phyloP scores from a whole-genome alignment of 1,140 invertebrate genomes.

The Trialeurodes vaporariorum region DNA sequence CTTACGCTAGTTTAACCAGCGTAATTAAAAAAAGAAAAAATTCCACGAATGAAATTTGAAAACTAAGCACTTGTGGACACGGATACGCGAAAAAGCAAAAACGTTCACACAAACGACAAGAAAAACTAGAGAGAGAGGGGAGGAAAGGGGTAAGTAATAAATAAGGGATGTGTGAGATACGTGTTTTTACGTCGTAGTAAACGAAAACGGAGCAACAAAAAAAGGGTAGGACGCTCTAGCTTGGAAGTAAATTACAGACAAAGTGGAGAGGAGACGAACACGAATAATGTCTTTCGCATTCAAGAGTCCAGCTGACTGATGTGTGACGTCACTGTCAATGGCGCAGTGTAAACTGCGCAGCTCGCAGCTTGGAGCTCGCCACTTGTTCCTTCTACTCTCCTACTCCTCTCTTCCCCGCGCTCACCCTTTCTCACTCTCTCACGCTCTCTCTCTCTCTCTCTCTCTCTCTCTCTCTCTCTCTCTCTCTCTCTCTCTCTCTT shows the following conservation, averaged over 20 bases:
- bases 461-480: neutral
- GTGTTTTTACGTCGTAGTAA: neutral
- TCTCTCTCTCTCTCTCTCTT: no score
- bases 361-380: neutral
- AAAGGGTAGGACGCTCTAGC: neutral
- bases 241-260: neutral
- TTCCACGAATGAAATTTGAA: no score
- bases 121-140: no score
- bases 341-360: neutral
- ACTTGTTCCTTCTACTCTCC: no score
- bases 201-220: neutral
- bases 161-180: neutral
- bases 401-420: neutral
- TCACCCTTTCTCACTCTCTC: neutral
- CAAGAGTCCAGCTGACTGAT: neutral
- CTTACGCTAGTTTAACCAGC: no score
- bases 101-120: no score
- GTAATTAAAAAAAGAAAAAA: no score
- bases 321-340: neutral
- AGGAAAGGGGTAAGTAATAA: no score
- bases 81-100: no score
- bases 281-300: neutral
- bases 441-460: neutral
- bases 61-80: no score
- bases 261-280: no score